These are phyloP conservation scores for Acanthoscelides obtectus DNA, from an alignment of 2,888 invertebrate genomes.

Conservation along the genomic window DNA sequence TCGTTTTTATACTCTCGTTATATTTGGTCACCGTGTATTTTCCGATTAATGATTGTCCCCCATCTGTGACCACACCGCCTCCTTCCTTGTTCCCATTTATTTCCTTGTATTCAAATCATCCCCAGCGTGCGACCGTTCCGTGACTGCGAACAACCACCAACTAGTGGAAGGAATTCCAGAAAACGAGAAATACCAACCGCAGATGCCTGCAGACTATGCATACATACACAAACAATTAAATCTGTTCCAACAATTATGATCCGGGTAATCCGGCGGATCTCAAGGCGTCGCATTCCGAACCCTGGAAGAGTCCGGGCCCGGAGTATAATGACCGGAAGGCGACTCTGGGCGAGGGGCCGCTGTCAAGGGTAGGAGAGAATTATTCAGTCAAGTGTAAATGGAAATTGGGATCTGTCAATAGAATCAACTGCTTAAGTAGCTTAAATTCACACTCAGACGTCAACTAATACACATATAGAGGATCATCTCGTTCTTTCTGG, in stretches of 20 bases:
- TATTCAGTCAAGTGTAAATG: no score
- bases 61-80: neutral
- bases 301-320: neutral
- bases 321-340: neutral
- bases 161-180: neutral
- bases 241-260: slow-evolving; percentile 39
- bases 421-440: no score
- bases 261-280: slow-evolving; percentile 25
- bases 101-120: neutral
- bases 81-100: neutral
- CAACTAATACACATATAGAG: no score
- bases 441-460: no score
- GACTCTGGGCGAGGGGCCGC: neutral
- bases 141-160: neutral
- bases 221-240: slow-evolving; percentile 40
- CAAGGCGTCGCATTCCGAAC: slow-evolving; percentile 22
- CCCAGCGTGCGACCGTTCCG: neutral
- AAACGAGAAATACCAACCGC: neutral
- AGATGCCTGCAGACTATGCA: neutral
- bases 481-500: no score
- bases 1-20: no score
- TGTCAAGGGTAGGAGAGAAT: neutral
- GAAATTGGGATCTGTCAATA: no score
- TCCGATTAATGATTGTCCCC: no score
- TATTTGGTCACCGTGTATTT: no score